Conservation (phyloP, 2,797 vertebrate genomes). For the Sphaeramia orbicularis region DNA sequence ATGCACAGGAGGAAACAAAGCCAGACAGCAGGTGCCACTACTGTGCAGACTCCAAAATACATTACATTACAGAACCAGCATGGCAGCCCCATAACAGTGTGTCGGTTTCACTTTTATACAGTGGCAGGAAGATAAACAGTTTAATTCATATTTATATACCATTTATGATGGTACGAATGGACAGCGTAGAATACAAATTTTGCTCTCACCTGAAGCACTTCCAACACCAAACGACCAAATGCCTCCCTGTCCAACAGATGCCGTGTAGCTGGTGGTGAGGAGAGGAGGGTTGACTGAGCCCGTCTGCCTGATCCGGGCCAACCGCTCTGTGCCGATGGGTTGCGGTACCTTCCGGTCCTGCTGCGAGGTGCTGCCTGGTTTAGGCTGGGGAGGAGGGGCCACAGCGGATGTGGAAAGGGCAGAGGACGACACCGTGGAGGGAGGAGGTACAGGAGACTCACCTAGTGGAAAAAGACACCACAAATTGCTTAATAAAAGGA, state of each 20-base stretch:
- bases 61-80: too few relatives aligned
- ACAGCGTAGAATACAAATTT: neutral
- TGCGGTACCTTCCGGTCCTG: slow-evolving; percentile 97
- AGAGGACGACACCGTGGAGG: slow-evolving; percentile 94
- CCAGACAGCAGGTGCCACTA: too few relatives aligned
- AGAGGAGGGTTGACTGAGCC: slow-evolving; percentile 93
- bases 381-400: slow-evolving; percentile 91
- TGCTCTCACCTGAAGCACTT: slow-evolving; percentile 90
- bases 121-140: too few relatives aligned
- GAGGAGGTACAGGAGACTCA: slow-evolving; percentile 95
- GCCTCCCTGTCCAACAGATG: slow-evolving; percentile 96
- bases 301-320: slow-evolving; percentile 96
- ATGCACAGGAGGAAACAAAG: too few relatives aligned
- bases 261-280: slow-evolving; percentile 94
- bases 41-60: too few relatives aligned
- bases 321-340: slow-evolving; percentile 96
- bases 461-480: slow-evolving; percentile 77
- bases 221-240: slow-evolving; percentile 99
- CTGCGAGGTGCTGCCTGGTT: slow-evolving; percentile 86
- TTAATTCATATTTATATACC: too few relatives aligned
- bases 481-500: neutral
- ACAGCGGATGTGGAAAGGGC: slow-evolving; percentile 92
- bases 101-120: too few relatives aligned
- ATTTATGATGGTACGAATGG: too few relatives aligned
- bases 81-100: too few relatives aligned